Conservation (phyloP, 1,140 invertebrate genomes). For the Drosophila murphyi region DNA sequence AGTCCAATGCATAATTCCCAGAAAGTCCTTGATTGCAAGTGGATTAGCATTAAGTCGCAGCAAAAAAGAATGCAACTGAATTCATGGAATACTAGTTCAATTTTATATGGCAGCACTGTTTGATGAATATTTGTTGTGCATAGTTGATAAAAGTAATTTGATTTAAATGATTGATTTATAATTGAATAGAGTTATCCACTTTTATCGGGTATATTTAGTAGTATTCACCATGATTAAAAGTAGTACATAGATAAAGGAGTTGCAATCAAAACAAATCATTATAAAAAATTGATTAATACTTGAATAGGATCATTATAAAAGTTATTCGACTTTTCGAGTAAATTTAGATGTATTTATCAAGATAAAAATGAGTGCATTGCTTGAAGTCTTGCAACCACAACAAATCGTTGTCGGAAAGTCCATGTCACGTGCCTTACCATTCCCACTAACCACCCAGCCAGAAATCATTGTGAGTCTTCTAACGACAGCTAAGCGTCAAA, state of each 20-base stretch:
- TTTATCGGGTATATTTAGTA: too few relatives aligned
- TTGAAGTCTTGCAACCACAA: background rate
- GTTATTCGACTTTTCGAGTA: too few relatives aligned
- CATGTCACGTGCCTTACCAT: conserved; percentile 9
- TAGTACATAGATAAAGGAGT: too few relatives aligned
- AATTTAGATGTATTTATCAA: background rate
- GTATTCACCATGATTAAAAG: too few relatives aligned
- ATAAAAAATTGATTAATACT: too few relatives aligned
- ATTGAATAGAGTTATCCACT: too few relatives aligned
- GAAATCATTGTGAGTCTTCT: conserved; percentile 11
- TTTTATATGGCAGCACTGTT: background rate
- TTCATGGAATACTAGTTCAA: background rate
- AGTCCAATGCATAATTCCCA: conserved; percentile 21
- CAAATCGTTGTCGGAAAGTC: conserved; percentile 21
- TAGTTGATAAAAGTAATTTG: background rate
- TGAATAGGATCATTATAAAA: too few relatives aligned
- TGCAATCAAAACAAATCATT: too few relatives aligned
- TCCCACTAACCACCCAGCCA: background rate
- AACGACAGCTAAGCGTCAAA: conserved; percentile 75
- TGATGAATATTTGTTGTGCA: too few relatives aligned
- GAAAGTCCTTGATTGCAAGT: conserved; percentile 38
- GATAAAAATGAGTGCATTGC: background rate
- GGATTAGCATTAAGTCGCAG: conserved; percentile 23
- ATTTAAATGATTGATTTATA: background rate
- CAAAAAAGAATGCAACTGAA: conserved; percentile 3